phyloP scores from a whole-genome alignment of 2,113 vertebrate genomes.

The Zonotrichia leucophrys region DNA sequence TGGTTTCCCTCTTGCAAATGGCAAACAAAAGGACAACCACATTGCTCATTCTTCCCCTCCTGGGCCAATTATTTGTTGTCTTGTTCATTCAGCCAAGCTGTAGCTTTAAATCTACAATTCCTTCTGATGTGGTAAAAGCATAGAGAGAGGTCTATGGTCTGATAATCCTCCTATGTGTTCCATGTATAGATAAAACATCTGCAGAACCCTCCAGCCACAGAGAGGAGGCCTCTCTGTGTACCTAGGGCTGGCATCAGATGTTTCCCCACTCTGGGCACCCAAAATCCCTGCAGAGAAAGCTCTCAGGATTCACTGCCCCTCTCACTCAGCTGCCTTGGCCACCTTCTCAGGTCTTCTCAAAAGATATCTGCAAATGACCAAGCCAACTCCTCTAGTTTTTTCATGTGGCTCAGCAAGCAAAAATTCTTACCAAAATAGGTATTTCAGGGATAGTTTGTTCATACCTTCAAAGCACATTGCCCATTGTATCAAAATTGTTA shows the following conservation, averaged over 20 bases:
- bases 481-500: neutral
- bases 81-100: neutral
- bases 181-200: neutral
- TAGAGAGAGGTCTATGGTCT: rapidly evolving
- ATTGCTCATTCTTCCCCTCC: neutral
- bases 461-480: neutral
- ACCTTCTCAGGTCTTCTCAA: neutral
- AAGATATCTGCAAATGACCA: neutral
- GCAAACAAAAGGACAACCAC: neutral
- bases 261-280: neutral
- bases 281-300: neutral
- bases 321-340: neutral
- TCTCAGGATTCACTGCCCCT: neutral
- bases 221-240: neutral
- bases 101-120: neutral
- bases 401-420: neutral
- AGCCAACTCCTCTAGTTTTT: neutral
- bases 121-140: neutral
- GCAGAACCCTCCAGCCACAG: neutral
- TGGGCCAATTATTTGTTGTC: too few relatives aligned
- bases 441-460: neutral
- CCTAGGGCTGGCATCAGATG: neutral
- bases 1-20: neutral
- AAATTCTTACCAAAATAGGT: neutral
- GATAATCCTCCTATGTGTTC: neutral